Base-by-base conservation (phyloP, 2,888 invertebrate species). In the Tinea pellionella region DNA sequence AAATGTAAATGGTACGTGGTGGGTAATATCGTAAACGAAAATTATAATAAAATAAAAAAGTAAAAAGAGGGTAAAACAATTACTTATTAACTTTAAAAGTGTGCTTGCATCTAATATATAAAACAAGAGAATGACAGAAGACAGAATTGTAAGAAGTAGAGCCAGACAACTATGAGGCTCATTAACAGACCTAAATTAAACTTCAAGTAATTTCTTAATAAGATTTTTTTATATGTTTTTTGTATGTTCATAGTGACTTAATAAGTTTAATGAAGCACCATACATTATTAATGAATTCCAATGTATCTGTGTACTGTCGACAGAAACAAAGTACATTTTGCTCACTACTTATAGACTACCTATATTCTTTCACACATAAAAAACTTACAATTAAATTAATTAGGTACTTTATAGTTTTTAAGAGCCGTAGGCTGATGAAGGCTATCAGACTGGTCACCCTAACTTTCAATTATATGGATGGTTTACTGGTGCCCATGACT, bases 281-380 rank as follows among this genome's bases (percentile, higher is more conserved):
- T 69, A 65, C 67, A 68, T 69, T 67, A 69, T 68, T 68, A 65
- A 68, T 66, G 67, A 60, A 64, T 63, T 62, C 66, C 65, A 63
- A 64, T 63, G 57, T 61, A 19, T 37, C 15, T n/a, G 15, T 41
- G 60, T 60, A 57, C 61, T 29, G 55, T 11, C 56, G 8, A 16
- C 60, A 60, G 19, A 41, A 47, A 13, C 59, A 18, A 42, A 13
- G 15, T 16, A 15, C 47, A 9, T 9, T 24, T 55, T 16, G 12
- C 4, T 18, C 16, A 4, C 9, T 8, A 19, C 29, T 55, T 55
- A 13, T 2, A 15, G 47, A 47, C 47, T 15, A 15, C 13, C 3
- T 37, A 37, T n/a, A n/a, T n/a, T n/a, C n/a, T n/a, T n/a, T n/a
- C 37, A 9, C 37, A n/a, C n/a, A 37, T 12, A 19, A 51, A 37